Percentiles rank a stretch among this genome's conserved stretches.
Evolutionary conservation across 2,113 vertebrate genomes (phyloP).

Genomic region (Ptilorrhoa leucosticta): DNA sequence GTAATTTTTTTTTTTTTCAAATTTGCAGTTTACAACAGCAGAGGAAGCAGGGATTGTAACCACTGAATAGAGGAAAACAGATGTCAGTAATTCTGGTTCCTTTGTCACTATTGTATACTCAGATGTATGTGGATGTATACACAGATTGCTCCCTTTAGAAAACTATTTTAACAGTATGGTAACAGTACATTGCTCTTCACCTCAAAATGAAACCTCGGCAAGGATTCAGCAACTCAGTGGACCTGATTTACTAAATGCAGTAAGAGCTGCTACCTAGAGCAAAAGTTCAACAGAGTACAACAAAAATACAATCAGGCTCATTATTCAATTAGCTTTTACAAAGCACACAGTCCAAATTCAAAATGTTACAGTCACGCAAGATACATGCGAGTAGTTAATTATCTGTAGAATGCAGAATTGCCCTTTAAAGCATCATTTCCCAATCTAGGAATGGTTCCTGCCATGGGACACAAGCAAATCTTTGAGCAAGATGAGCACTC

Average conservation of each 20-base stretch:
- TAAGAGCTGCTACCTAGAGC: not conserved
- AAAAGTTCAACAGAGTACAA: not conserved
- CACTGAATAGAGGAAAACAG: not conserved
- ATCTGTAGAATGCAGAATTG: not conserved
- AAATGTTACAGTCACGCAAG: not conserved
- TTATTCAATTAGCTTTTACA: not conserved
- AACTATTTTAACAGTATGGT: not conserved
- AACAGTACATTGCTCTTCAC: not conserved
- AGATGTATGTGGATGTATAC: not conserved
- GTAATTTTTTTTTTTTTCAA: not conserved
- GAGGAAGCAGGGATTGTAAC: not conserved
- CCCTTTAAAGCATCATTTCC: not conserved
- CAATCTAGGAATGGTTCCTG: not conserved
- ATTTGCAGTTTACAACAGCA: not conserved
- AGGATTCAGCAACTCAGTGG: not conserved
- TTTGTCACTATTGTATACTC: not conserved
- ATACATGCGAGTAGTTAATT: not conserved
- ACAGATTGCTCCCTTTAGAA: not conserved
- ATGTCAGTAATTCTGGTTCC: not conserved
- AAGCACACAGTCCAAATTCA: not conserved
- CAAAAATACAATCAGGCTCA: not conserved
- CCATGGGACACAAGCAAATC: not conserved
- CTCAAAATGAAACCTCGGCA: not conserved
- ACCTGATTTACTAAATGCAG: not conserved
- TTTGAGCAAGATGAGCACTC: not conserved